Conservation (phyloP, 2,113 vertebrate species). For the Phylloscopus whistleri region DNA sequence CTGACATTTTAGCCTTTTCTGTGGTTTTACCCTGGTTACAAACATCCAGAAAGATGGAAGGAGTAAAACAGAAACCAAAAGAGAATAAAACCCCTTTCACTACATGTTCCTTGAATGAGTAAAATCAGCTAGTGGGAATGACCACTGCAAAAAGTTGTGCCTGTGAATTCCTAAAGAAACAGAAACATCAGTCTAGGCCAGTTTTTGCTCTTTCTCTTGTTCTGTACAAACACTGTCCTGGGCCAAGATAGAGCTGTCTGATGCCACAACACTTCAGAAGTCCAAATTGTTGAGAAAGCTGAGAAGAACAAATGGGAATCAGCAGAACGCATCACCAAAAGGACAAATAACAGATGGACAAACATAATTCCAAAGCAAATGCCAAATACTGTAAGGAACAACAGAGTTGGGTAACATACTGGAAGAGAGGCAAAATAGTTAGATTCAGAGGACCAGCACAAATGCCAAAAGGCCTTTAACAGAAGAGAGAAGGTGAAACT, state of each 20-base stretch:
- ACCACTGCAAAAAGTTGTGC: not conserved
- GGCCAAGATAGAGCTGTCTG: constrained; percentile 23
- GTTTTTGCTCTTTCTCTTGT: constrained; percentile 11
- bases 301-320: constrained; percentile 66
- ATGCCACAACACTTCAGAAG: constrained; percentile 38
- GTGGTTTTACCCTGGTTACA: not conserved
- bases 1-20: not conserved
- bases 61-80: not conserved
- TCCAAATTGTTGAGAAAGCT: constrained; percentile 54
- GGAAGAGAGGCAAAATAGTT: constrained; percentile 55
- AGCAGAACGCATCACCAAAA: constrained; percentile 68
- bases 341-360: constrained; percentile 80
- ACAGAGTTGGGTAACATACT: constrained; percentile 67
- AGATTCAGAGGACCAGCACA: constrained; percentile 36
- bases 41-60: not conserved
- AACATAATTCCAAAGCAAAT: constrained; percentile 70
- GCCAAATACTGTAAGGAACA: constrained; percentile 70
- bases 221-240: not conserved
- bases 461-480: constrained; percentile 23
- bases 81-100: not conserved
- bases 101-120: not conserved
- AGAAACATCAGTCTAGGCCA: not conserved
- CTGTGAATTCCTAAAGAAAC: not conserved
- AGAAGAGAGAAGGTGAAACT: constrained; percentile 20
- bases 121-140: not conserved